Evolutionary conservation across 2,113 vertebrate species (phyloP), one percentile per base, ranked within the genome.

Genomic region (Prolemur simus): DNA sequence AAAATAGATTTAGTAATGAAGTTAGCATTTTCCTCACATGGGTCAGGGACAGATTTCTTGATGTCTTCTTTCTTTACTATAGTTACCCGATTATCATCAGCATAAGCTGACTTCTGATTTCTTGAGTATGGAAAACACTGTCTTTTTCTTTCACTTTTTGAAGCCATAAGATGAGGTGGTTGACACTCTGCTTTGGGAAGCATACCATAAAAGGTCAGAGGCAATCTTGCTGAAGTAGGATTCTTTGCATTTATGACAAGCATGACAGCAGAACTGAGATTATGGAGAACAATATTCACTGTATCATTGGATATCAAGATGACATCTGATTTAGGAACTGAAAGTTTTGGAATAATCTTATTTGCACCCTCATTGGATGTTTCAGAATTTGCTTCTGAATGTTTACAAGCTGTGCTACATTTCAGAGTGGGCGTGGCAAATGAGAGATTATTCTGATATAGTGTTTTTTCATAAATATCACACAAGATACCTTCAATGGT

Each of bases 261-360:
- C 74, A 25, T 80, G 10, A 93, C 56, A 74, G 78, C 69, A 29
- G 87, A 93, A 84, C 63, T 60, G 49, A 98, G 92, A 49, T 96
- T 96, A 74, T 87, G 87, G 69, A 98, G 97, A 45, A 97, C 95
- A 45, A 87, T 92, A 82, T 96, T 60, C 45, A 98, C 91, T 34
- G 89, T 89, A 54, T 97, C 96, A 54, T 39, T 92, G 14, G 97
- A 92, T 39, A 98, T 60, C 95, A 95, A 96, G 83, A 92, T 80
- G n/a, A 96, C 91, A 84, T 98, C 97, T 60, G 97, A 95, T 49
- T 96, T 96, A 80, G 97, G 94, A 77, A 98, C 56, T 68, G 90
- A 86, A 63, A 82, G 17, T 39, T 87, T 95, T 52, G 91, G 74
- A 23, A 37, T 77, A 52, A 76, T 21, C 23, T 80, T 81, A 63